These are phyloP conservation scores for Microcebus murinus DNA, from an alignment of 2,113 vertebrate genomes.

Conservation along the genomic window DNA sequence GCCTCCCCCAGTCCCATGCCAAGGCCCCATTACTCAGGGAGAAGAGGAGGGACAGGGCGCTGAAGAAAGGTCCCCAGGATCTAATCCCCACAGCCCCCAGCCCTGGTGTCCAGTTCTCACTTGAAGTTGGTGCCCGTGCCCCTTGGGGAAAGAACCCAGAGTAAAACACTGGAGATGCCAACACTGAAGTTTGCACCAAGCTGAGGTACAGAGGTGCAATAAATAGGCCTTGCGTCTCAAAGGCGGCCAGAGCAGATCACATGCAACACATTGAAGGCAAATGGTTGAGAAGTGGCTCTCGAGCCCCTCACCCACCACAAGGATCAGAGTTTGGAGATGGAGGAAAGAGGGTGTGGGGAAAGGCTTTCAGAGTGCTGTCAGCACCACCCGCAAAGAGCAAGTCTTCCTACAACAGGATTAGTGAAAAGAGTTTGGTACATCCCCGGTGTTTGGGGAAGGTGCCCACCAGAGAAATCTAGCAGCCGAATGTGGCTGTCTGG, in stretches of 20 bases:
- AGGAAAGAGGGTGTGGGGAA: background rate
- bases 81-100: background rate
- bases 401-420: background rate
- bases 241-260: background rate
- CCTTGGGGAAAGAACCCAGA: background rate
- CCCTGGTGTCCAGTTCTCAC: too few species aligned
- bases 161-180: background rate
- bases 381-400: background rate
- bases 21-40: background rate
- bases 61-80: background rate
- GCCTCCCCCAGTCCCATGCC: background rate
- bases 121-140: background rate
- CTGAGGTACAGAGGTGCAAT: background rate
- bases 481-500: background rate
- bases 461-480: background rate
- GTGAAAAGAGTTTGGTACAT: background rate
- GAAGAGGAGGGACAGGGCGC: background rate
- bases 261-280: background rate
- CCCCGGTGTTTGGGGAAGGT: background rate
- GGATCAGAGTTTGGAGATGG: background rate
- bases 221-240: background rate
- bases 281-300: background rate
- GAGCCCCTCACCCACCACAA: background rate
- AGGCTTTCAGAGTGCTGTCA: background rate
- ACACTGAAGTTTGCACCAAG: background rate